Conservation (phyloP, 2,888 invertebrate species). For the Neoitamus cyanurus region DNA sequence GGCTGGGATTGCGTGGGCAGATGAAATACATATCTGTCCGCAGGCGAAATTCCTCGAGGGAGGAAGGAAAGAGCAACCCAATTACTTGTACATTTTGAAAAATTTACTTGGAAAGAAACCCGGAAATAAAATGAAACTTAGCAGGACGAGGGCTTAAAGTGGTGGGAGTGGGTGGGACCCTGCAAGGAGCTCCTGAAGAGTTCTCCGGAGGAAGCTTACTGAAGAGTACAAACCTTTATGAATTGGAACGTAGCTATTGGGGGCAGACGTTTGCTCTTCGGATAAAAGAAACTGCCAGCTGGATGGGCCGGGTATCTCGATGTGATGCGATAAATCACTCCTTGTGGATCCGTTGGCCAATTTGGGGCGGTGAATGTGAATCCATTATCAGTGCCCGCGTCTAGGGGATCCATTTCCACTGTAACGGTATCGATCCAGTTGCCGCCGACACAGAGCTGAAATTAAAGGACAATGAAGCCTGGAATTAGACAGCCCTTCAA, state of each 20-base stretch:
- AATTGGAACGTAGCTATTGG: conserved; percentile 92
- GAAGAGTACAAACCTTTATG: conserved; percentile 76
- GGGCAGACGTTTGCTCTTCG: conserved; percentile 85
- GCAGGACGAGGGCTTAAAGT: conserved; percentile 13
- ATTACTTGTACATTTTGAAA: conserved; percentile 40
- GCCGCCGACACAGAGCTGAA: conserved; percentile 87
- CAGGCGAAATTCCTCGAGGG: background rate
- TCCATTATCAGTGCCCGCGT: conserved; percentile 95
- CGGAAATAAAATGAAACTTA: conserved; percentile 44
- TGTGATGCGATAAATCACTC: conserved; percentile 89
- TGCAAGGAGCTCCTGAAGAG: background rate
- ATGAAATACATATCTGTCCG: conserved; percentile 5
- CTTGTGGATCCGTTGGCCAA: conserved; percentile 92
- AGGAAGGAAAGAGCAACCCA: conserved; percentile 32
- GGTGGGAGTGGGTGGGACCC: background rate
- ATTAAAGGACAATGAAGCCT: conserved; percentile 45
- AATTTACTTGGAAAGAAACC: conserved; percentile 36
- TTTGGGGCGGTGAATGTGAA: conserved; percentile 97
- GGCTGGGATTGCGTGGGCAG: conserved; percentile 20
- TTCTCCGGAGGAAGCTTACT: conserved; percentile 12
- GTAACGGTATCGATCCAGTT: conserved; percentile 92
- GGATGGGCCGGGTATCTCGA: conserved; percentile 90
- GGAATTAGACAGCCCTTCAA: conserved; percentile 42
- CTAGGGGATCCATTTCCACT: conserved; percentile 90
- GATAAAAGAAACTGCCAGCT: conserved; percentile 94